Percentiles rank a stretch among this genome's conserved stretches.
Evolutionary conservation across 2,888 invertebrate species (phyloP).

Genomic region (Zaprionus lineosus): DNA sequence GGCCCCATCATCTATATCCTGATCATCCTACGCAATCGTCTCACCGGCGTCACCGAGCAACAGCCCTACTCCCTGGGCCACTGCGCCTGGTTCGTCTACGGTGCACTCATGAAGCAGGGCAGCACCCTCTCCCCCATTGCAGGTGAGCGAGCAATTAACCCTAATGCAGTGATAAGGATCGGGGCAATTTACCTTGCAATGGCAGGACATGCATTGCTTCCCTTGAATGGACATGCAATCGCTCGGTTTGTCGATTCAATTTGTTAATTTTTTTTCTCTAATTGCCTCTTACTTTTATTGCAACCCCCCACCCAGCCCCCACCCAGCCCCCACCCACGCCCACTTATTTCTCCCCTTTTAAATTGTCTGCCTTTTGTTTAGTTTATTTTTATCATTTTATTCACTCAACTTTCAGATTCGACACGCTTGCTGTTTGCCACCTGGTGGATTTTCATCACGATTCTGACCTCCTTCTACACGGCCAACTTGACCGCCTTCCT

Average conservation of each 20-base stretch:
- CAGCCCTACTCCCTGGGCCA: constrained; percentile 86
- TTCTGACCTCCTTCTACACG: constrained; percentile 94
- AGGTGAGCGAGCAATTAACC: constrained; percentile 84
- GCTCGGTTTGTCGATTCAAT: constrained; percentile 57
- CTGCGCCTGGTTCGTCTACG: constrained; percentile 93
- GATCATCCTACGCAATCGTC: constrained; percentile 86
- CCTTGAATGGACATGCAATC: constrained; percentile 43
- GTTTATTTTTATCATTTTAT: no score
- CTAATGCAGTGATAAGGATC: constrained; percentile 61
- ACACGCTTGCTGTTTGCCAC: constrained; percentile 92
- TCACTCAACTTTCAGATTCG: constrained; percentile 86
- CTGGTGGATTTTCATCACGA: constrained; percentile 95
- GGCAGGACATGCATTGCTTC: constrained; percentile 14
- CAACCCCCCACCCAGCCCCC: no score
- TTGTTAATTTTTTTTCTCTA: no score
- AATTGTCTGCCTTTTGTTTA: no score
- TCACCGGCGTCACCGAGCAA: constrained; percentile 86
- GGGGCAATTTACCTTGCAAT: constrained; percentile 34
- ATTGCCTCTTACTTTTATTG: no score
- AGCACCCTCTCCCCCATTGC: constrained; percentile 90
- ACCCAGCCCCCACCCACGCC: no score
- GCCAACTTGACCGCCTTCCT: constrained; percentile 95
- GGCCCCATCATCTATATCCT: constrained; percentile 91
- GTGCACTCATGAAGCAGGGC: constrained; percentile 93
- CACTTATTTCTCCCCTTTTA: no score